Base-by-base conservation (phyloP, 2,888 invertebrate genomes). In the Eudemis profundana region DNA sequence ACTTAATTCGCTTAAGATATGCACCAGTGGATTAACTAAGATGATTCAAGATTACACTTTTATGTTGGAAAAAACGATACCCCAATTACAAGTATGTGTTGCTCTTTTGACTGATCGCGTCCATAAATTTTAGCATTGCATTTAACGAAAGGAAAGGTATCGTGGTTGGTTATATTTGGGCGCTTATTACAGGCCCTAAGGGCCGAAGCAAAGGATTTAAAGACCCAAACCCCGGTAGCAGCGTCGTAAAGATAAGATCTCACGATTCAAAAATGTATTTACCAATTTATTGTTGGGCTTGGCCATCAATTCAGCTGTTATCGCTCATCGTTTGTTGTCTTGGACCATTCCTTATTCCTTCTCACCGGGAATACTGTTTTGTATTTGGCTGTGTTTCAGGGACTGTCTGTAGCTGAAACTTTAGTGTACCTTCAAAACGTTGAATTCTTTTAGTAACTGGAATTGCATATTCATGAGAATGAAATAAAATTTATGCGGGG, bases 261-360 rank as follows among this genome's bases (percentile, higher is more conserved):
- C 63, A 10, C 62, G 62, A 33, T 57, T 21, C 50, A 27, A 49
- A 63, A 63, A 57, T 33, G 33, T 63, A 57, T 63, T 56, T 57
- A 57, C 56, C 33, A 50, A 57, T 57, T 57, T 57, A 64, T 57
- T 63, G 56, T 56, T 49, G 49, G 40, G 49, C n/a, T 42, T 40
- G 40, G 21, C 49, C 38, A 63, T 63, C 49, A 33, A 56, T 56
- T 49, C 40, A 40, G 38, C 21, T 27, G 63, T 56, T 50, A 63
- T 63, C 63, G 33, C 21, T 40, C 54, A 47, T 63, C 56, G 49
- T 29, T 23, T 15, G 61, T 33, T 10, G 33, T 10, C 51, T 33
- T 19, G 50, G 47, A 15, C 15, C 46, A 19, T 38, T 51, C 14
- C 54, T 46, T 42, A 19, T 38, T 51, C 14, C 54, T 46, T 42